Evolutionary conservation across 2,888 invertebrate species (phyloP).

Genomic region (Torymus auratus): DNA sequence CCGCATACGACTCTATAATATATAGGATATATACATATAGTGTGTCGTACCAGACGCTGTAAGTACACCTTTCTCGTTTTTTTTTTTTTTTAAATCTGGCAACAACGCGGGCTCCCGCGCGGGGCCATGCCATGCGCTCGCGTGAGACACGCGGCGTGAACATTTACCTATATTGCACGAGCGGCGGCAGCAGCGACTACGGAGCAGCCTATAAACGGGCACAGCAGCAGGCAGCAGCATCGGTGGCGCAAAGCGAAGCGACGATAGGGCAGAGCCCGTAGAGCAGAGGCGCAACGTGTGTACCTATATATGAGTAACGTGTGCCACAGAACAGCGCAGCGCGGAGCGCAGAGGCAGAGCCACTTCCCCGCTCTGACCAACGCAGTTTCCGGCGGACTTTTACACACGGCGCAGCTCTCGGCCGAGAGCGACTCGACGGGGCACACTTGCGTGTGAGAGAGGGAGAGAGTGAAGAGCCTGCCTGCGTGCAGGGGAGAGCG

Average conservation of each 20-base stretch:
- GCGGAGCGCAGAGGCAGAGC: background rate
- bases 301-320: no score
- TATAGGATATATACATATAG: no score
- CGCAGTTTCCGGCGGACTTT: conserved; percentile 56
- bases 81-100: conserved; percentile 23
- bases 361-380: conserved; percentile 53
- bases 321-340: no score
- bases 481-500: conserved; percentile 6
- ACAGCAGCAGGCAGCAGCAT: background rate
- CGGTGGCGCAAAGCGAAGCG: background rate
- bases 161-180: background rate
- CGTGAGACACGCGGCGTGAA: no score
- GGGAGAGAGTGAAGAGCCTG: background rate
- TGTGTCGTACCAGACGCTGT: no score
- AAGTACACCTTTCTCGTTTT: background rate
- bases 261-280: background rate
- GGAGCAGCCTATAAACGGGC: conserved; percentile 27
- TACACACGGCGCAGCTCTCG: conserved; percentile 20
- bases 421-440: background rate
- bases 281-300: conserved; percentile 5
- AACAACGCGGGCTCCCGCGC: conserved; percentile 10
- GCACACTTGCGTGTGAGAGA: background rate
- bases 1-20: no score
- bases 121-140: no score
- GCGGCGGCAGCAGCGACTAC: background rate